Percentiles rank a stretch among this genome's conserved stretches.
phyloP scores from a whole-genome alignment of 2,797 vertebrate species.

The Sebastes nivosus region DNA sequence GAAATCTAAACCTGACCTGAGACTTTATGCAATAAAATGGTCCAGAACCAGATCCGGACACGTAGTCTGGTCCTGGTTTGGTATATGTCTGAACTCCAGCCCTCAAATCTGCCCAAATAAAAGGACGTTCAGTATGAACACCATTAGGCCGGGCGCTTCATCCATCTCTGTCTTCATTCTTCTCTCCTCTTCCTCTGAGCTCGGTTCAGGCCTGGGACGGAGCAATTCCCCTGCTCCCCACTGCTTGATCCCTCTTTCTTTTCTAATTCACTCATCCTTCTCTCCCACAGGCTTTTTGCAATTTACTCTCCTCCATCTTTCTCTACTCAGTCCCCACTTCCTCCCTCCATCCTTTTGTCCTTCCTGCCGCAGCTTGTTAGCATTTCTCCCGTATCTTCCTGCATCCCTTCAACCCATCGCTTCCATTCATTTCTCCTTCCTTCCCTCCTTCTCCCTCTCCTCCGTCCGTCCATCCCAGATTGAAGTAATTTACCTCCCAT shows the following conservation, averaged over 20 bases:
- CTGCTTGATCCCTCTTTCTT: not conserved
- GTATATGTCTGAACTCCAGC: not conserved
- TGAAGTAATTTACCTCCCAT: constrained; percentile 37
- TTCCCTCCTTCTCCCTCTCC: not conserved
- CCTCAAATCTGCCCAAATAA: not conserved
- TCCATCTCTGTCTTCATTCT: not conserved
- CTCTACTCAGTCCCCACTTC: not conserved
- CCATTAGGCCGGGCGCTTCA: not conserved
- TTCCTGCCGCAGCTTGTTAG: not conserved
- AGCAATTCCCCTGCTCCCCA: not conserved
- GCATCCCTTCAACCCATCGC: not conserved
- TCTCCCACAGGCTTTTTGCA: not conserved
- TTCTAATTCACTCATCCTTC: not conserved
- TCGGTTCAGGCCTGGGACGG: too few relatives aligned
- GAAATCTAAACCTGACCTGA: not conserved
- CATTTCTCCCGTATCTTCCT: not conserved
- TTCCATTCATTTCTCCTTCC: not conserved
- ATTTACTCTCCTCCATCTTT: not conserved
- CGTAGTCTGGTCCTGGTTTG: too few relatives aligned
- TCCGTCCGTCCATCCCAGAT: not conserved
- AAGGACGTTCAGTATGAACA: not conserved
- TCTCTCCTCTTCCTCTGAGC: not conserved
- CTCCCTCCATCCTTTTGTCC: not conserved
- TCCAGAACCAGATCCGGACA: not conserved
- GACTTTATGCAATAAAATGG: not conserved